Evolutionary conservation across 2,113 vertebrate species (phyloP), one percentile per base, ranked within the genome.

Genomic region (Nymphicus hollandicus): DNA sequence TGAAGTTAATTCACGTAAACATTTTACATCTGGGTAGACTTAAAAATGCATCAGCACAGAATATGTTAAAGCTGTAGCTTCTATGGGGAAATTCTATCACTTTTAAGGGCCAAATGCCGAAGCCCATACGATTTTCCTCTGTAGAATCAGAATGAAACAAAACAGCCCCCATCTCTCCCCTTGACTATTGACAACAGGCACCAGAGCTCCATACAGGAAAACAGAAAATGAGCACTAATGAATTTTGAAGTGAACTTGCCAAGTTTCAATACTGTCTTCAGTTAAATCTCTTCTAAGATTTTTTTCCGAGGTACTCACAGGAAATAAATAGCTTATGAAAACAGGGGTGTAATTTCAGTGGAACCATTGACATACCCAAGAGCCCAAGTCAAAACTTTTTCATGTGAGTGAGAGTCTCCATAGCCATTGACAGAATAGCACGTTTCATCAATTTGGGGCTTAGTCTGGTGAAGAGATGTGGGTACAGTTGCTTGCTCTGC

Each of bases 291-390:
- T 94, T 92, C 72, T 96, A 93, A 93, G 89, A 94, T 41, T 86
- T 94, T 95, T 95, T 96, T 96, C 90, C 86, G 92, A 92, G 76
- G 86, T 94, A 88, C 89, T 93, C 93, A 84, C 83, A 95, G 91
- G 92, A 96, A 97, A 96, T 85, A 92, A 95, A 95, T 88, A 87
- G 83, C 92, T 95, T 96, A 95, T 81, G 84, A 91, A 96, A 95
- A 94, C 80, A 95, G 95, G 76, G 79, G 49, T 91, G 88, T 89
- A 79, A 87, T 79, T 93, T 93, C 90, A 91, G 65, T 84, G 90
- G 83, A 94, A 91, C 65, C 70, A 56, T 33, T 88, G 90, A 90
- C 69, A 76, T 89, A 81, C 47, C 61, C 88, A 91, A 81, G 72
- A 94, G 90, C 61, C 61, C 52, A 84, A 93, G 65, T 86, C 61